phyloP scores from a whole-genome alignment of 2,888 invertebrate genomes.

The Plemyria rubiginata region DNA sequence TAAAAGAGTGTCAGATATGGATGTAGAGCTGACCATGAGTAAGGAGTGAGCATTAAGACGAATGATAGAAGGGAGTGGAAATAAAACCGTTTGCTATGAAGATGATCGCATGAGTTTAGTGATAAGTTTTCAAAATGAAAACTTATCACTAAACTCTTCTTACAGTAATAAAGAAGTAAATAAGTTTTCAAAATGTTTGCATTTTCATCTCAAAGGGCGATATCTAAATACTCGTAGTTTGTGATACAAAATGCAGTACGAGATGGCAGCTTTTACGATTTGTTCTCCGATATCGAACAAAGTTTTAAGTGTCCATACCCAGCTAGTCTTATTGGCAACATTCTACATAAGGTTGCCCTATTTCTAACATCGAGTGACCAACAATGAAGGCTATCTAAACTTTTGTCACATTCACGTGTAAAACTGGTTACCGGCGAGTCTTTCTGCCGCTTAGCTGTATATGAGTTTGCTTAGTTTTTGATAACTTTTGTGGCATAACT shows the following conservation, averaged over 20 bases:
- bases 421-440: constrained; percentile 3
- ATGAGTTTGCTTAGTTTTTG: background rate
- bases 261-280: constrained; percentile 5
- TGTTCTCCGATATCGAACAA: constrained; percentile 8
- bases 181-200: too few species aligned
- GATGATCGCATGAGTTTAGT: too few species aligned
- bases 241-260: background rate
- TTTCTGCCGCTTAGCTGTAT: background rate
- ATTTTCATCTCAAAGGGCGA: too few species aligned
- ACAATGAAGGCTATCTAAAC: constrained; percentile 44
- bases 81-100: too few species aligned
- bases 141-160: too few species aligned
- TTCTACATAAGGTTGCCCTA: constrained; percentile 35
- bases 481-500: background rate
- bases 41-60: too few species aligned
- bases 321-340: constrained; percentile 9
- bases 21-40: too few species aligned
- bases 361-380: constrained; percentile 32
- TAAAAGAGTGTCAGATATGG: too few species aligned
- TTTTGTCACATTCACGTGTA: constrained; percentile 36
- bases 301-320: constrained; percentile 10
- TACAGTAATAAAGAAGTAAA: too few species aligned
- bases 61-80: too few species aligned
- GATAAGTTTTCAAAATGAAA: too few species aligned
- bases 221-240: too few species aligned